A percentile compares a stretch with the other conserved stretches of the same genome.
Conservation (phyloP, 2,797 vertebrate species). For the Poecile montanus region DNA sequence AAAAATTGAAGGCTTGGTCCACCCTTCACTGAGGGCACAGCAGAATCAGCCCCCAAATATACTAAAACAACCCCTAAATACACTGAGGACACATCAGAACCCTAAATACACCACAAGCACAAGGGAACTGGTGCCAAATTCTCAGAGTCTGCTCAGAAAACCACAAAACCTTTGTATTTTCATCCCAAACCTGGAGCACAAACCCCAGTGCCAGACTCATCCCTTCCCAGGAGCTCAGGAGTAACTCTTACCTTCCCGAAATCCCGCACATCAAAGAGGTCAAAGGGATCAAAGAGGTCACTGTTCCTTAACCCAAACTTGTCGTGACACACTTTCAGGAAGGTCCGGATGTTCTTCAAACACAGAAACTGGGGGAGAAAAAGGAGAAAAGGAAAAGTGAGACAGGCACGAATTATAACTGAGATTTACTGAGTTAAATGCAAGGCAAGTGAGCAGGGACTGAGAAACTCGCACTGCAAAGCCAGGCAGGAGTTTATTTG, state of each 20-base stretch:
- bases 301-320: slow-evolving; percentile 93
- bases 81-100: not conserved
- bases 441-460: not conserved
- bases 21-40: not conserved
- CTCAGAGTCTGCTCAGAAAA: not conserved
- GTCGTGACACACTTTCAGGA: slow-evolving; percentile 96
- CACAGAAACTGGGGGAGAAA: slow-evolving; percentile 87
- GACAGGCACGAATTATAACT: not conserved
- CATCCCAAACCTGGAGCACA: not conserved
- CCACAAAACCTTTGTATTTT: not conserved
- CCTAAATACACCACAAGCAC: rapidly evolving
- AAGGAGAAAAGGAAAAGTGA: not conserved
- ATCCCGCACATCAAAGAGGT: slow-evolving; percentile 96
- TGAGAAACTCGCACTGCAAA: rapidly evolving
- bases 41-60: not conserved
- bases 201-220: not conserved
- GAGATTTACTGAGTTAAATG: not conserved
- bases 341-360: slow-evolving; percentile 97
- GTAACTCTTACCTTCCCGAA: slow-evolving; percentile 92
- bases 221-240: not conserved
- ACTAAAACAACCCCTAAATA: not conserved
- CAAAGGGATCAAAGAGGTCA: slow-evolving; percentile 96
- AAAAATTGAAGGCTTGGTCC: not conserved
- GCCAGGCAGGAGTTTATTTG: not conserved
- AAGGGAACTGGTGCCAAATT: rapidly evolving